These are phyloP conservation scores for Eumeta japonica DNA, from an alignment of 1,140 invertebrate species.

Conservation along the genomic window DNA sequence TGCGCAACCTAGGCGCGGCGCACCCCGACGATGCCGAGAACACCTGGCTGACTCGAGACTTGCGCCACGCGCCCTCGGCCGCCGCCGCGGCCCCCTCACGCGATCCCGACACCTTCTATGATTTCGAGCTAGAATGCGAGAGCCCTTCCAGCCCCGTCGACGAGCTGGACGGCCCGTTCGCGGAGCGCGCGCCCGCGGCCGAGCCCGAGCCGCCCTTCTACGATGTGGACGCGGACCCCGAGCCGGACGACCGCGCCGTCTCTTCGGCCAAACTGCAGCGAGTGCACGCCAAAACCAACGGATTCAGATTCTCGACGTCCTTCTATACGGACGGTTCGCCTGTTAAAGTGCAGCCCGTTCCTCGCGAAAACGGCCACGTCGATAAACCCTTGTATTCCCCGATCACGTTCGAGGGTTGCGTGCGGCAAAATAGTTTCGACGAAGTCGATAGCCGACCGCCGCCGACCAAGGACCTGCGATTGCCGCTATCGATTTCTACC, in stretches of 20 bases:
- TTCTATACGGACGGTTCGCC: constrained; percentile 44
- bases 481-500: constrained; percentile 17
- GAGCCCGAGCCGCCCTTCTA: constrained; percentile 51
- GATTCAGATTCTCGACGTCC: constrained; percentile 41
- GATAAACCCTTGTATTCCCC: constrained; percentile 49
- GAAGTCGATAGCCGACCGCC: constrained; percentile 29
- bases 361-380: constrained; percentile 46
- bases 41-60: constrained; percentile 47
- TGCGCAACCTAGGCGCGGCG: constrained; percentile 66
- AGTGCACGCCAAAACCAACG: constrained; percentile 38
- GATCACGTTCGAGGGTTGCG: constrained; percentile 57
- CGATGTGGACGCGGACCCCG: constrained; percentile 39
- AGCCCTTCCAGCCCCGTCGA: constrained; percentile 68
- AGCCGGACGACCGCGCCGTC: constrained; percentile 32
- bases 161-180: constrained; percentile 55
- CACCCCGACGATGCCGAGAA: constrained; percentile 42
- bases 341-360: constrained; percentile 41
- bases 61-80: constrained; percentile 27
- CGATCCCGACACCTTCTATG: constrained; percentile 55
- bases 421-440: constrained; percentile 42
- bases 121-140: constrained; percentile 63
- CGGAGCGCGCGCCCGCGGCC: constrained; percentile 45
- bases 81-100: constrained; percentile 48
- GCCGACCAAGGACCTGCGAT: constrained; percentile 21
- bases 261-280: constrained; percentile 28